phyloP scores from a whole-genome alignment of 2,797 vertebrate genomes.

The Lates japonicus region DNA sequence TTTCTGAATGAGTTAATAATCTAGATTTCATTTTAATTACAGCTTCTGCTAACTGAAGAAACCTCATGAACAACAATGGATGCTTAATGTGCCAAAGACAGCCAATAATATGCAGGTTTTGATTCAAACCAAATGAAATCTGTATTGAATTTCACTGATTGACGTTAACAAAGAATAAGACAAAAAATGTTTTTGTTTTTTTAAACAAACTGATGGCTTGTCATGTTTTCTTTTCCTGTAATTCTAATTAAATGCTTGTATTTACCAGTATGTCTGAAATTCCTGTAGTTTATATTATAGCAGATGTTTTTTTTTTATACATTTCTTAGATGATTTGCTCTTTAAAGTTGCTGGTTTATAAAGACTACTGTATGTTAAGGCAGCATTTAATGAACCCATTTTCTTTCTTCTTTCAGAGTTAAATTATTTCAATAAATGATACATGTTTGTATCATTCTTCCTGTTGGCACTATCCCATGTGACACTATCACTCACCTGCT shows the following conservation, averaged over 20 bases:
- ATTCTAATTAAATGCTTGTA: background rate
- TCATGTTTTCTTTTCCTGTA: background rate
- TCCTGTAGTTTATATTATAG: background rate
- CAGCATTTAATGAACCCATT: background rate
- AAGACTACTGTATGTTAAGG: background rate
- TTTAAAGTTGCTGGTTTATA: background rate
- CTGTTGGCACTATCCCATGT: too few relatives aligned
- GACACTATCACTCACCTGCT: background rate
- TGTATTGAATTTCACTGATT: background rate
- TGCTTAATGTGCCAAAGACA: background rate
- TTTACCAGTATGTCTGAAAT: background rate
- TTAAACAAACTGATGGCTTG: background rate
- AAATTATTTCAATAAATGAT: background rate
- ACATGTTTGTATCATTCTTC: too few relatives aligned
- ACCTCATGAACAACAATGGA: background rate
- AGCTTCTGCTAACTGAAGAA: slow-evolving; percentile 35
- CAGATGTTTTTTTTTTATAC: background rate
- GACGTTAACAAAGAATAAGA: background rate
- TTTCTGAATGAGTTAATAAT: background rate
- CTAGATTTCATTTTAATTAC: slow-evolving; percentile 18
- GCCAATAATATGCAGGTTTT: background rate
- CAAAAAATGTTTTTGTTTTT: too few relatives aligned
- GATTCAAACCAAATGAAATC: background rate
- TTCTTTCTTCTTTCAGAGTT: too few relatives aligned
- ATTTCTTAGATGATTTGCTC: background rate